Base-by-base conservation (phyloP, 2,113 vertebrate species). In the Nansenia antarctica region DNA sequence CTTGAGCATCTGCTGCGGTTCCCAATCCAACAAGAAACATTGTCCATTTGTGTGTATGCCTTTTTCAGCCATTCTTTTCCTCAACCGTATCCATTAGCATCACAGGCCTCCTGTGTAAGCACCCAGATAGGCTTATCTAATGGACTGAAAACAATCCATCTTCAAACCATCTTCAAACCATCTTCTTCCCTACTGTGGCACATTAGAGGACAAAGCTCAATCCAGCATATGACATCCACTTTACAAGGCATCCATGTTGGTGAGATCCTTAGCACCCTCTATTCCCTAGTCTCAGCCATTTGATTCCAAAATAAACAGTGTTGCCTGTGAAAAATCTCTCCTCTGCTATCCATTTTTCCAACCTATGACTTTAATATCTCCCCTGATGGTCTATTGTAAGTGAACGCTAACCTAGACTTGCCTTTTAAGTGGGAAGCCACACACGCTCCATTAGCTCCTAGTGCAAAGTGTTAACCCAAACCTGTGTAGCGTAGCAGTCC, bases 291-390 rank as follows among this genome's bases (percentile, higher is more conserved):
- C 74, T 86, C 66, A 31, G 35, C 65, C 42, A 52, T 73, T 84
- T 87, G 83, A 81, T 79, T 83, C 45, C 67, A 32, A 76, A 87
- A 82, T 79, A 88, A 85, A 79, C 81, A 74, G 67, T 60, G 7
- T 62, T 77, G 70, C 70, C n/a, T 54, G 49, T 22, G 45, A 59
- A 49, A 62, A 52, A 62, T 62, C 74, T 34, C 70, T 67, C 66
- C 47, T 26, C 29, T 42, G 0, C 67, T 76, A 73, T 82, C 77
- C 79, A 85, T 83, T 87, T 87, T 84, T 88, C 79, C 86, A 83
- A 84, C 69, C 68, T 72, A 45, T 63, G 71, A 73, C 69, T 81
- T 78, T 89, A 89, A 91, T 88, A 85, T 87, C 78, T 90, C 83
- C 90, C 90, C 75, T 74, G 86, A 87, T 73, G 69, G 75, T 64